Evolutionary conservation across 2,888 invertebrate genomes (phyloP).

Genomic region (Ferdinandea cuprea): DNA sequence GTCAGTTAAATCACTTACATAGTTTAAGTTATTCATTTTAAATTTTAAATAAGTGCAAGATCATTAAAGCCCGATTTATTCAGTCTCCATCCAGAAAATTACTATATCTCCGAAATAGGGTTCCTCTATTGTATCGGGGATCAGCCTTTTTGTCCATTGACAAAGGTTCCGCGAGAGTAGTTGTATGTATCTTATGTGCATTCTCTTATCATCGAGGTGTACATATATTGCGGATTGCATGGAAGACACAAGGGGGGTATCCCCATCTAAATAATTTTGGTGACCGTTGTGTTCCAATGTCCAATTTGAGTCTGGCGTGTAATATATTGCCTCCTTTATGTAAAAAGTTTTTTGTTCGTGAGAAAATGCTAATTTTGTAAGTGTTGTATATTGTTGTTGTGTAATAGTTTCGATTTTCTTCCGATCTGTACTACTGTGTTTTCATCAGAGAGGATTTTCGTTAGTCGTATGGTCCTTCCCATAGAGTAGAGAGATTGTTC

Average conservation of each 20-base stretch:
- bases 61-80: too few relatives aligned
- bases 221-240: neutral
- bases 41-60: too few relatives aligned
- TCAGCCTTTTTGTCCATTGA: neutral
- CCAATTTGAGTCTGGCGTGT: neutral
- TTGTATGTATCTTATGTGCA: neutral
- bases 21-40: too few relatives aligned
- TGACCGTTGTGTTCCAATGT: neutral
- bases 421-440: neutral
- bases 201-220: neutral
- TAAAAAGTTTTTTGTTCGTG: neutral
- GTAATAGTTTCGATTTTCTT: neutral
- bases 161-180: neutral
- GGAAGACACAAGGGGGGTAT: too few relatives aligned
- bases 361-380: neutral
- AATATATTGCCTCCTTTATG: neutral
- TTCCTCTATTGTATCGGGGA: neutral
- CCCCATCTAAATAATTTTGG: too few relatives aligned
- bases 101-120: too few relatives aligned
- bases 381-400: conserved; percentile 7
- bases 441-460: neutral
- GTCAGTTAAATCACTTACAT: too few relatives aligned
- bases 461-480: conserved; percentile 15
- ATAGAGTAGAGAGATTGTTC: conserved; percentile 15
- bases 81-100: too few relatives aligned